phyloP scores from a whole-genome alignment of 2,113 vertebrate genomes.

The Pelodiscus sinensis region DNA sequence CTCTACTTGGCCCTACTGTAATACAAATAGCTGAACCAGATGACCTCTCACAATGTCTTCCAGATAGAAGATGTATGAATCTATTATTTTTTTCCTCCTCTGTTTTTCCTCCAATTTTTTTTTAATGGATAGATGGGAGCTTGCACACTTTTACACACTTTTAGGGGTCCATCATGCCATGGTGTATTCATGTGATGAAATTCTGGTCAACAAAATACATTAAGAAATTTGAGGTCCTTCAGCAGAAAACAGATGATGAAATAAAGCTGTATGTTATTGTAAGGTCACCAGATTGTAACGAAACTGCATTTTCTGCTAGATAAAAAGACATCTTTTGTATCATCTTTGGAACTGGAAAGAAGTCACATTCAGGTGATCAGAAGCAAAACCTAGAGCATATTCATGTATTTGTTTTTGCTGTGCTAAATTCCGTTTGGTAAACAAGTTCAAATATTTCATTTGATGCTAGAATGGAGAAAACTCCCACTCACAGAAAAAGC shows the following conservation, averaged over 20 bases:
- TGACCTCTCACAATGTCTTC: too few species aligned
- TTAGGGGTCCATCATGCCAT: rapidly evolving
- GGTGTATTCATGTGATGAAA: neutral
- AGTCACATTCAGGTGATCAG: conserved; percentile 2
- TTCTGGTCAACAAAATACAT: neutral
- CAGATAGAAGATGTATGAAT: too few species aligned
- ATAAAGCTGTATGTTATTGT: neutral
- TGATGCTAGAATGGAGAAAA: conserved; percentile 12
- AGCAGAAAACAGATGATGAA: neutral
- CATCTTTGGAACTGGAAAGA: neutral
- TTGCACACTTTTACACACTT: neutral
- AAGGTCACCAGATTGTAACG: neutral
- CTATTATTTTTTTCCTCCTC: neutral
- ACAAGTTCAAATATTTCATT: conserved; percentile 18
- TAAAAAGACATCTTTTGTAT: neutral
- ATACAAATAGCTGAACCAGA: too few species aligned
- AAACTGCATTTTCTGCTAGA: neutral
- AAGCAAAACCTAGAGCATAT: neutral
- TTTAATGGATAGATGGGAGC: neutral
- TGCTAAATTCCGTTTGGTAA: conserved; percentile 30
- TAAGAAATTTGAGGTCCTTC: neutral
- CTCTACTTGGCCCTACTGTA: too few species aligned
- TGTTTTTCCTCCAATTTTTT: neutral
- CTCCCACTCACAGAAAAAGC: neutral
- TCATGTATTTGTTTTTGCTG: neutral